Evolutionary conservation across 2,113 vertebrate genomes (phyloP).

Genomic region (Dermatemys mawii): DNA sequence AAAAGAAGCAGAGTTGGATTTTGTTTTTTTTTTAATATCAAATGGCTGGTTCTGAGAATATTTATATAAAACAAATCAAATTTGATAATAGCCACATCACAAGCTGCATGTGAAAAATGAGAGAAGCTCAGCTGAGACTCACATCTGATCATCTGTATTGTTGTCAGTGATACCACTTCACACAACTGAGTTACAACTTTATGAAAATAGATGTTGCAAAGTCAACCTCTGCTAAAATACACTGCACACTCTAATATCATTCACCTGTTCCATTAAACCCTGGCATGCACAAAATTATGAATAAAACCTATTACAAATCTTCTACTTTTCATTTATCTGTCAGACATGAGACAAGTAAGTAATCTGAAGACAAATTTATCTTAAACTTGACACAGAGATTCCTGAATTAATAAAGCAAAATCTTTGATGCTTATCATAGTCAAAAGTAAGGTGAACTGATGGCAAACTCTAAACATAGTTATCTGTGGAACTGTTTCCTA

Average conservation of each 20-base stretch:
- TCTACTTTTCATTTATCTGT: not conserved
- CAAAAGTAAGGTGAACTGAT: not conserved
- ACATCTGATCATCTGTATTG: not conserved
- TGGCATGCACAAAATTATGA: not conserved
- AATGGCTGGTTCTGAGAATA: rapidly evolving
- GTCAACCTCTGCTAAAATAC: not conserved
- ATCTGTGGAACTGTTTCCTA: not conserved
- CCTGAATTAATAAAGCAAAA: not conserved
- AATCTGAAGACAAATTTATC: not conserved
- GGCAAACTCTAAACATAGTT: not conserved
- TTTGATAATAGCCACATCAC: not conserved
- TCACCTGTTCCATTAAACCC: rapidly evolving
- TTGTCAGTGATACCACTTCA: not conserved
- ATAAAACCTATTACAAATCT: not conserved
- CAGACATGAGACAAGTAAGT: not conserved
- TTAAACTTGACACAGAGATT: not conserved
- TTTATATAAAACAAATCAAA: not conserved
- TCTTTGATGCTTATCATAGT: not conserved
- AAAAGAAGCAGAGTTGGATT: rapidly evolving
- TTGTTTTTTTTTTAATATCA: rapidly evolving
- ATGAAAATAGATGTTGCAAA: rapidly evolving
- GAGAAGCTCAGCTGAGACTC: not conserved
- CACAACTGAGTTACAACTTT: rapidly evolving
- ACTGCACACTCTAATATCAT: rapidly evolving
- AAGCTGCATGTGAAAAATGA: not conserved